These are phyloP conservation scores for Brachystomella parvula DNA, from an alignment of 1,140 invertebrate species.

Conservation along the genomic window DNA sequence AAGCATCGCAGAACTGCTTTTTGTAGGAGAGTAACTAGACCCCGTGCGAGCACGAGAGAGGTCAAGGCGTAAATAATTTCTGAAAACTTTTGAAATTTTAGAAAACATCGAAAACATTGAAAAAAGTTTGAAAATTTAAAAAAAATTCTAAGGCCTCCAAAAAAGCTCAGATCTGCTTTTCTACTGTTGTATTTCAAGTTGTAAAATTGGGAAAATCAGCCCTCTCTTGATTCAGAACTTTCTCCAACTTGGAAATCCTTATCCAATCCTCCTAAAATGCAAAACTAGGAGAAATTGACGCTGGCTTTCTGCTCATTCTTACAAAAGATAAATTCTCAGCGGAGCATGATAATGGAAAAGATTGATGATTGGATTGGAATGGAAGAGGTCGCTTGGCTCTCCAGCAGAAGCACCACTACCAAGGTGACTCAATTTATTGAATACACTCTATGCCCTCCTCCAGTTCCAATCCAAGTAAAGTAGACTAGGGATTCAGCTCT, in stretches of 20 bases:
- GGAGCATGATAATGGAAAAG: background rate
- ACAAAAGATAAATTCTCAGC: background rate
- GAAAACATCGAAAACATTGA: too few relatives aligned
- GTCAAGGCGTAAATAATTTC: too few relatives aligned
- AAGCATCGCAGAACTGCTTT: too few relatives aligned
- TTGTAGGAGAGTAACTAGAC: too few relatives aligned
- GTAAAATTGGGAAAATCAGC: too few relatives aligned
- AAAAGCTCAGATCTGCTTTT: background rate
- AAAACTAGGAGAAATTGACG: background rate
- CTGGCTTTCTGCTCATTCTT: background rate
- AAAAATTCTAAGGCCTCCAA: too few relatives aligned
- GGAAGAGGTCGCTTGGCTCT: background rate
- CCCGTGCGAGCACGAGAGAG: too few relatives aligned
- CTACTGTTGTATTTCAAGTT: too few relatives aligned
- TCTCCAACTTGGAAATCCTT: background rate
- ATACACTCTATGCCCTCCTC: background rate
- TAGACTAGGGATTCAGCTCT: background rate
- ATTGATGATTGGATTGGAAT: background rate
- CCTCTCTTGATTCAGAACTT: too few relatives aligned
- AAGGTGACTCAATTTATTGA: slow-evolving; percentile 12
- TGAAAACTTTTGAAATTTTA: background rate
- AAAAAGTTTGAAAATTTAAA: too few relatives aligned
- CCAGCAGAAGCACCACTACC: background rate
- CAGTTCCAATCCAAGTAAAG: background rate
- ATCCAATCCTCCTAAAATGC: background rate